Percentiles rank a stretch among this genome's conserved stretches.
Evolutionary conservation across 2,888 invertebrate species (phyloP).

Genomic region (Hyppa rectilinea): DNA sequence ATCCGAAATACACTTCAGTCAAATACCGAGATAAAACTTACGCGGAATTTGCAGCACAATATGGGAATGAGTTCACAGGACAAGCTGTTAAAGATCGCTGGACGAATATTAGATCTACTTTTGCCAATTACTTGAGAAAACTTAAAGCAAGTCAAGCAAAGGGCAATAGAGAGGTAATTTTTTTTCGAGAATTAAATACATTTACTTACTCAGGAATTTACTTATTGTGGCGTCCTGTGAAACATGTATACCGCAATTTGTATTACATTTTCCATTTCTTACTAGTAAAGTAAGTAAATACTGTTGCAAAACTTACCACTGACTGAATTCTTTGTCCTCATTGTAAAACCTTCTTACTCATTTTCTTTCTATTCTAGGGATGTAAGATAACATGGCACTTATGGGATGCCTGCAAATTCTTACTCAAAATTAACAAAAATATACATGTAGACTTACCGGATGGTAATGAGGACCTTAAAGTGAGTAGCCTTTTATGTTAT

Average conservation of each 20-base stretch:
- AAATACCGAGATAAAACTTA: slow-evolving; percentile 81
- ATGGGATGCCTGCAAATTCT: slow-evolving; percentile 85
- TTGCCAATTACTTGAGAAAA: slow-evolving; percentile 85
- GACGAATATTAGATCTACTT: slow-evolving; percentile 88
- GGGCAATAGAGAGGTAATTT: slow-evolving; percentile 74
- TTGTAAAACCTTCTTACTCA: neutral
- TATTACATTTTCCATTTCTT: neutral
- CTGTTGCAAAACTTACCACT: neutral
- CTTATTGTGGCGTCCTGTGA: neutral
- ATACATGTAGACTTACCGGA: slow-evolving; percentile 48
- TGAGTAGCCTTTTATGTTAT: slow-evolving; percentile 48
- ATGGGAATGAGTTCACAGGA: slow-evolving; percentile 83
- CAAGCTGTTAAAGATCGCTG: slow-evolving; percentile 87
- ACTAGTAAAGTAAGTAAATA: neutral
- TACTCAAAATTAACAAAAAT: slow-evolving; percentile 78
- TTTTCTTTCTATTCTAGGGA: slow-evolving; percentile 71
- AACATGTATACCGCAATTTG: neutral
- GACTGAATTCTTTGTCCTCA: neutral
- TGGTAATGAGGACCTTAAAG: slow-evolving; percentile 61
- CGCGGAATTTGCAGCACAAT: slow-evolving; percentile 83
- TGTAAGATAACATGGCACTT: slow-evolving; percentile 87
- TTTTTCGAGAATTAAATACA: neutral
- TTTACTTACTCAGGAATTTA: neutral
- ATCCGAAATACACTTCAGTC: slow-evolving; percentile 84
- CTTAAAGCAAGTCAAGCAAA: slow-evolving; percentile 75